Conservation (phyloP, 1,140 invertebrate genomes). For the Aphidius ervi region DNA sequence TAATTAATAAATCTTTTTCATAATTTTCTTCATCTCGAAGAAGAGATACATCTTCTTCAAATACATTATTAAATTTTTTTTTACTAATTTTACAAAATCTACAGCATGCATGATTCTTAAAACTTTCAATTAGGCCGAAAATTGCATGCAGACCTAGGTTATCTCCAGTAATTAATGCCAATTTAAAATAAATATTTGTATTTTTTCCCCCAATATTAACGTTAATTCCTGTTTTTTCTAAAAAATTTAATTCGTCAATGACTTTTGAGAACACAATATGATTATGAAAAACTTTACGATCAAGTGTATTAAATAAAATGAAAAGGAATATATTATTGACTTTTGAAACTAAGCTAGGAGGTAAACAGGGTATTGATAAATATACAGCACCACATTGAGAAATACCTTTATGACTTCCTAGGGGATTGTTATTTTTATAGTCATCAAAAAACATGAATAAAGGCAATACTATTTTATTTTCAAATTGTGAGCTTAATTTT, state of each 20-base stretch:
- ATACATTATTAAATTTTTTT: neutral
- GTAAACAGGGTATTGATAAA: constrained; percentile 31
- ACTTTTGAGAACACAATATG: neutral
- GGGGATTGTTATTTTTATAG: constrained; percentile 26
- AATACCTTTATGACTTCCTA: constrained; percentile 30
- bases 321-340: constrained; percentile 1
- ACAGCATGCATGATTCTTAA: neutral
- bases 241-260: constrained; percentile 1
- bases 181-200: neutral
- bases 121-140: neutral
- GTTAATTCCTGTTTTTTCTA: neutral
- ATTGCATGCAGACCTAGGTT: constrained; percentile 1
- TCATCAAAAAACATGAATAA: constrained; percentile 30
- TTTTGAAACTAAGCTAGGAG: constrained; percentile 17
- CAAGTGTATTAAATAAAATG: neutral
- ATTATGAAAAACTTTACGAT: neutral
- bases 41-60: constrained; percentile 13
- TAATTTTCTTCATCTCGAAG: constrained; percentile 25
- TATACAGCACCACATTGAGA: constrained; percentile 34
- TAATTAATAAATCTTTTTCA: neutral
- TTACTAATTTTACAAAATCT: neutral
- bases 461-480: constrained; percentile 30
- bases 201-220: neutral
- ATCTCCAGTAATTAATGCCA: neutral
- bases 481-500: constrained; percentile 16